phyloP scores from a whole-genome alignment of 1,140 invertebrate species.

The Aphidius ervi region DNA sequence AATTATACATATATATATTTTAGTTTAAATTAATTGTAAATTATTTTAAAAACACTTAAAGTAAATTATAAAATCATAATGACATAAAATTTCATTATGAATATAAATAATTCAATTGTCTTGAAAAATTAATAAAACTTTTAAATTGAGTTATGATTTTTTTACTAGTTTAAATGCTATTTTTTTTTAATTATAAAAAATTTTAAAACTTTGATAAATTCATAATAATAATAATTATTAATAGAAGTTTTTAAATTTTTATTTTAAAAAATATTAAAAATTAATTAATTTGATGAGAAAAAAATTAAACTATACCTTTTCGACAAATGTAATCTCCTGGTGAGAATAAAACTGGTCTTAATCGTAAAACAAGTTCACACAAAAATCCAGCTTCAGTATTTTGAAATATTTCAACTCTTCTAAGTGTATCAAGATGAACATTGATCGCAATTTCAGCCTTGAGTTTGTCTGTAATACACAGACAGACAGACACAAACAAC shows the following conservation, averaged over 20 bases:
- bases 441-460: constrained; percentile 99
- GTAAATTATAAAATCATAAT: too few species aligned
- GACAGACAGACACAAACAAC: constrained; percentile 17
- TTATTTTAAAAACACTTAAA: too few species aligned
- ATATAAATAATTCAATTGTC: too few species aligned
- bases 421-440: constrained; percentile 95
- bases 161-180: too few species aligned
- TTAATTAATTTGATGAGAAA: too few species aligned
- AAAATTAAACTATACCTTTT: constrained; percentile 70
- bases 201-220: not conserved
- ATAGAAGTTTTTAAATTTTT: not conserved
- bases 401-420: constrained; percentile 98
- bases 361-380: constrained; percentile 90
- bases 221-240: not conserved
- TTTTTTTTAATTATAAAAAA: too few species aligned
- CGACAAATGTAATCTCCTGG: constrained; percentile 98
- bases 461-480: constrained; percentile 74
- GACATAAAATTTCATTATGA: too few species aligned
- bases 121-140: too few species aligned
- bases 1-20: too few species aligned
- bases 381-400: constrained; percentile 98
- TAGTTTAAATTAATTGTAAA: too few species aligned
- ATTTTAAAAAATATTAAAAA: too few species aligned
- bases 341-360: constrained; percentile 93
- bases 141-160: too few species aligned